Conservation (phyloP, 2,888 invertebrate genomes). For the Helobdella robusta region DNA sequence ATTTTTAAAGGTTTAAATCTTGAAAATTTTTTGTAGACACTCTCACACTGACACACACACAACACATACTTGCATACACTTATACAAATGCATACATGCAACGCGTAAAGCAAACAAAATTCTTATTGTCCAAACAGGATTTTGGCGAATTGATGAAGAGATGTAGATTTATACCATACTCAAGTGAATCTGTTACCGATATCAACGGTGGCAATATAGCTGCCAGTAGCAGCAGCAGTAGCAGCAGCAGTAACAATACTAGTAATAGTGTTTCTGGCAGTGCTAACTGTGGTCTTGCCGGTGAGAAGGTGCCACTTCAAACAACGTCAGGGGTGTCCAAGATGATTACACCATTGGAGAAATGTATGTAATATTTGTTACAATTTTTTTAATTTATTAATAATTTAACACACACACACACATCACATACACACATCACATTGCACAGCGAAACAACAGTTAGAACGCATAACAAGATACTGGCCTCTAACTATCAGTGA, state of each 20-base stretch:
- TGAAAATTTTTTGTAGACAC: neutral
- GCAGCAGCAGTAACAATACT: too few species aligned
- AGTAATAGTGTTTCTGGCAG: conserved; percentile 22
- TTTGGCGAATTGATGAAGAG: conserved; percentile 79
- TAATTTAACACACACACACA: neutral
- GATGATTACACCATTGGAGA: too few species aligned
- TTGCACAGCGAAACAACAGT: conserved; percentile 48
- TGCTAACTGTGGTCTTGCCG: neutral
- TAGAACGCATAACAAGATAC: conserved; percentile 72
- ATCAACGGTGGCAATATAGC: too few species aligned
- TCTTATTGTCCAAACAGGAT: conserved; percentile 57
- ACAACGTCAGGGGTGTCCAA: too few species aligned
- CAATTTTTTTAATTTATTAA: conserved; percentile 6
- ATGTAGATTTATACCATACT: conserved; percentile 67
- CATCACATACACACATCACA: neutral
- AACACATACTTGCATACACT: too few species aligned
- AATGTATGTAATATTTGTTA: neutral
- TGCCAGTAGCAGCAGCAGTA: too few species aligned
- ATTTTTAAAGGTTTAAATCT: neutral
- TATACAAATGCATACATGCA: too few species aligned
- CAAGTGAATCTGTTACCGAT: too few species aligned
- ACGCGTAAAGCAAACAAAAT: too few species aligned
- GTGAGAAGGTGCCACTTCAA: too few species aligned
- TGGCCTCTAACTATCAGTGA: conserved; percentile 71
- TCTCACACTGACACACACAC: too few species aligned